Evolutionary conservation across 2,888 invertebrate genomes (phyloP), one percentile per base, ranked within the genome.

Genomic region (Cecidostiba fungosa): DNA sequence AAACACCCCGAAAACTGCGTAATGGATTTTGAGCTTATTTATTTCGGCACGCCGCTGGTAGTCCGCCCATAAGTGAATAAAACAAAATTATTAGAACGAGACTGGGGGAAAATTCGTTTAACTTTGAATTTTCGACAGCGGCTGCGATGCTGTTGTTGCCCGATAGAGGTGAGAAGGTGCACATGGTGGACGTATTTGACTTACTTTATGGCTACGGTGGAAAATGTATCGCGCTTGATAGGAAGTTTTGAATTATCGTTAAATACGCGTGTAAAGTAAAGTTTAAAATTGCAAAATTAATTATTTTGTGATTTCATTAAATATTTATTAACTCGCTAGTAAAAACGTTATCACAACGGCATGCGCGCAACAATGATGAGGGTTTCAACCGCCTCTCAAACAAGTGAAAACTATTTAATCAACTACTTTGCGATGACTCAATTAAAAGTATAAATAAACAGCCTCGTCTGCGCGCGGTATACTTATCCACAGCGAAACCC

Each of bases 61-160:
- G 66, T 84, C 82, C 84, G 73, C 86, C 84, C 85, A 84, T 85
- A 81, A 82, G 84, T 76, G 80, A 79, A 86, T 87, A 85, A 87
- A 86, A 86, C 85, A 84, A 87, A 87, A 87, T 87, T 87, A 87
- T 86, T 87, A 82, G 81, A 14, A 62, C 70, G 72, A 26, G 43
- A 12, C 76, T 4, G 23, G 43, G 62, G 73, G 59, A 26, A 81
- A 84, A 83, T 85, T 81, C 77, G 32, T 79, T 82, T 66, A 5
- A 74, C 72, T 82, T 82, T 77, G 79, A 82, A 85, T 85, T 82
- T 85, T 82, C 77, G 32, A 77, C 77, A 23, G 78, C n/a, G 29
- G 23, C 66, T 66, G 66, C 26, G 47, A 39, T 6, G 69, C 26
- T 72, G 23, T 10, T 39, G 43, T 36, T 26, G 36, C 16, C 26